Evolutionary conservation across 2,113 vertebrate species (phyloP).

Genomic region (human): GRCh38 chr7:104335501-104336000

Average conservation of each 20-base stretch:
- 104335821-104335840: background rate
- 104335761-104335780: background rate
- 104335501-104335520: constrained; percentile 67
- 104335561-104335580: background rate
- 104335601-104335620: background rate
- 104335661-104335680: background rate
- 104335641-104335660: constrained; percentile 8
- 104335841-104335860: background rate
- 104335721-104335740: background rate
- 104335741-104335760: constrained; percentile 14
- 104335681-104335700: background rate
- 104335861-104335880: background rate
- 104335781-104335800: background rate
- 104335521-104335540: constrained; percentile 48
- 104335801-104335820: background rate
- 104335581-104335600: background rate
- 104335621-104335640: background rate
- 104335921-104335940: background rate
- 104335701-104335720: background rate
- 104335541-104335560: constrained; percentile 45
- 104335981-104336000: background rate
- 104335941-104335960: background rate
- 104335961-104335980: background rate
- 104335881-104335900: background rate
- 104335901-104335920: background rate